phyloP scores from a whole-genome alignment of 2,113 vertebrate species.

The Eudyptes chrysolophus region DNA sequence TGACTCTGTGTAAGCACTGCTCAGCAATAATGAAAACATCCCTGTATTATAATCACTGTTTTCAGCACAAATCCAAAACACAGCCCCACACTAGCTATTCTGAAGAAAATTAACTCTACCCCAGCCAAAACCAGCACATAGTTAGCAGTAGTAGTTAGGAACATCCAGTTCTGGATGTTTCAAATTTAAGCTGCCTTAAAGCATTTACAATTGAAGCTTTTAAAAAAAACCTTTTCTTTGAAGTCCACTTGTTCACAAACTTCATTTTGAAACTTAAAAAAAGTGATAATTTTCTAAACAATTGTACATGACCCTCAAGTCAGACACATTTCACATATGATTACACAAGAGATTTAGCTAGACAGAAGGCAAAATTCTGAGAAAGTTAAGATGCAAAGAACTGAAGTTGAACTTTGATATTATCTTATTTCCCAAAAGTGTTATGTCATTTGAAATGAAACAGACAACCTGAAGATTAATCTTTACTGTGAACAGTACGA shows the following conservation, averaged over 20 bases:
- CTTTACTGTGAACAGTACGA: neutral
- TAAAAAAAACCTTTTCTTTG: neutral
- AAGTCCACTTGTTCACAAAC: neutral
- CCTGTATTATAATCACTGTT: no score
- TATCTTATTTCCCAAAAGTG: neutral
- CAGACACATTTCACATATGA: neutral
- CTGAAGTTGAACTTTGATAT: neutral
- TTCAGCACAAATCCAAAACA: no score
- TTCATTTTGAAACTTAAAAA: neutral
- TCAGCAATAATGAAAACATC: no score
- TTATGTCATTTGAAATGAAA: neutral
- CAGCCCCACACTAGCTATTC: no score
- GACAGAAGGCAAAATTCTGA: neutral
- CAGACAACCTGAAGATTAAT: neutral
- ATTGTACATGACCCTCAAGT: neutral
- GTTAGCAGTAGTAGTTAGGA: neutral
- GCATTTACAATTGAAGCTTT: neutral
- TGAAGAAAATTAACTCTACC: no score
- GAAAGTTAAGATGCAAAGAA: neutral
- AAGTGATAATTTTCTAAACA: neutral
- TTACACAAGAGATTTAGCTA: neutral
- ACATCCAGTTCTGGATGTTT: neutral
- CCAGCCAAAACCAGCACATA: no score
- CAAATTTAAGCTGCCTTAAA: neutral
- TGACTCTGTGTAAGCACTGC: no score